Evolutionary conservation across 2,888 invertebrate species (phyloP), one percentile per base, ranked within the genome.

Genomic region (Deilephila elpenor): DNA sequence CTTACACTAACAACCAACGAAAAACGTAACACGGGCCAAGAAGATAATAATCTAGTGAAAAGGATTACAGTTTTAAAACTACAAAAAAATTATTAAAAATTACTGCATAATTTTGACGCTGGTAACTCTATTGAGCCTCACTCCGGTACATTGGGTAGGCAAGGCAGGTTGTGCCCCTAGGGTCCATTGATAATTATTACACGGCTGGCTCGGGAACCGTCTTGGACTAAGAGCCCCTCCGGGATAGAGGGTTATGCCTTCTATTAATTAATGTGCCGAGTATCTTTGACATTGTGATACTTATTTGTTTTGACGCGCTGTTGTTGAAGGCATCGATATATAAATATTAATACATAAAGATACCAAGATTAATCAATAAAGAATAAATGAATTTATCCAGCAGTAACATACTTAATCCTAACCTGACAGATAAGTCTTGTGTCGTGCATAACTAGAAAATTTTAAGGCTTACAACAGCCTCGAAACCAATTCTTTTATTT

Each of bases 121-220:
- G 7, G 56, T 67, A 73, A 73, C 67, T 37, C 72, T 11, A 11
- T 20, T 53, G 19, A 34, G n/a, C 44, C 44, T 44, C 11, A 44
- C 29, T 44, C 20, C 25, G 59, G 77, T 75, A 74, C 77, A 77
- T 56, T 71, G 25, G 14, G 62, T 76, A 77, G 74, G 67, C 72
- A 79, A 79, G 82, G 81, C 76, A 80, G 83, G 84, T 76, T 78
- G 77, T 78, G 83, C 88, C 93, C 90, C 82, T 73, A 88, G 91
- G 93, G 91, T 87, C 88, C 92, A 93, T 93, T 93, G 94, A 93
- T 93, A 95, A 95, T 95, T 94, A 95, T 95, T 92, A 93, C 89
- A 89, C 86, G 86, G 88, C 81, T 84, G 76, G 81, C 79, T 78
- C 79, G 82, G 82, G 78, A 75, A 81, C 85, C 86, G 87, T 85